Conservation (phyloP, 2,797 vertebrate species). For the Acipenser oxyrinchus region DNA sequence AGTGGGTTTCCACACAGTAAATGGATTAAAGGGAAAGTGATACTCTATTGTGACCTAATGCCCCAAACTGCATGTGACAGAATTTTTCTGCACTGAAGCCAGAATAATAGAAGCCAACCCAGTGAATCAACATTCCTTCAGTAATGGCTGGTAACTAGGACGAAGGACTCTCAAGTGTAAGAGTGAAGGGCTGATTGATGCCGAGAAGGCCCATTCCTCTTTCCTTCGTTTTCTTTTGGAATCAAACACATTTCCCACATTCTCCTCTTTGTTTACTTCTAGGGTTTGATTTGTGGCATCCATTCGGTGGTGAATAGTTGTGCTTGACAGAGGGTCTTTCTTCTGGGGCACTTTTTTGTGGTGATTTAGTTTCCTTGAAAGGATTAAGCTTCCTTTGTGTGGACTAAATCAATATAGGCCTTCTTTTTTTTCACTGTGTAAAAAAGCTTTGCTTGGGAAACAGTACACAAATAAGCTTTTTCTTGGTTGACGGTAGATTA, state of each 20-base stretch:
- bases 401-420: constrained; percentile 89
- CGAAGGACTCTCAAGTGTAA: constrained; percentile 34
- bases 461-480: constrained; percentile 85
- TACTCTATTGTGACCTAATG: constrained; percentile 43
- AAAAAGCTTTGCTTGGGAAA: constrained; percentile 80
- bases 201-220: constrained; percentile 32
- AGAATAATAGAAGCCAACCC: constrained; percentile 45
- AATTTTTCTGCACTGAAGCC: constrained; percentile 46
- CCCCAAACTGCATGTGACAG: constrained; percentile 48
- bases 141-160: constrained; percentile 52
- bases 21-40: constrained; percentile 21
- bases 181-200: constrained; percentile 21
- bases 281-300: constrained; percentile 78
- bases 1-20: background rate
- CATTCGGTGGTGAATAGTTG: constrained; percentile 70
- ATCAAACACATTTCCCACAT: constrained; percentile 72
- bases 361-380: constrained; percentile 90
- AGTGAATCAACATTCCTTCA: constrained; percentile 66
- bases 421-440: constrained; percentile 50
- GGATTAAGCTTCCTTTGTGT: constrained; percentile 90
- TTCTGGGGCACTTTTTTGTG: constrained; percentile 68
- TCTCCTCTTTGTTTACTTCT: constrained; percentile 79
- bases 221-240: constrained; percentile 32
- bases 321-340: constrained; percentile 81
- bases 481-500: constrained; percentile 68